These are phyloP conservation scores for Oligia latruncula DNA, from an alignment of 2,888 invertebrate species.

Conservation along the genomic window DNA sequence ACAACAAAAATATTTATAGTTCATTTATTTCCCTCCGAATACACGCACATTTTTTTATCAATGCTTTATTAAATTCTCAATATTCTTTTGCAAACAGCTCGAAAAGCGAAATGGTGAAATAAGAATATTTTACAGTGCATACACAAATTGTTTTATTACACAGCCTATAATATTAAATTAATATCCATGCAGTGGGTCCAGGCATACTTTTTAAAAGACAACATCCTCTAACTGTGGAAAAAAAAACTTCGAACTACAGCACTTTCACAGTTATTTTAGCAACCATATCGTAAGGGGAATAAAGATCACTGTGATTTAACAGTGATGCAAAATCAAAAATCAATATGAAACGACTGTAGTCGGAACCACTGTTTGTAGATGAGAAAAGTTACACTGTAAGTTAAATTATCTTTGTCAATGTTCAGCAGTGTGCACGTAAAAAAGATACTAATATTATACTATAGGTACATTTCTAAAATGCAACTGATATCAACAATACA, in stretches of 20 bases:
- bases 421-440: background rate
- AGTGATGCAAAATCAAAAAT: background rate
- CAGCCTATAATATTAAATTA: slow-evolving; percentile 33
- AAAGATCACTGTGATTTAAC: background rate
- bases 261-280: background rate
- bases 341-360: background rate
- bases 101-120: background rate
- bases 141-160: slow-evolving; percentile 14
- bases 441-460: slow-evolving; percentile 17
- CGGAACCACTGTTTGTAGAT: background rate
- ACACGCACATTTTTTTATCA: background rate
- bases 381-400: background rate
- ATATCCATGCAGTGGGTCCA: background rate
- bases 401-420: background rate
- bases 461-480: slow-evolving; percentile 43
- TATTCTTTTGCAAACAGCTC: background rate
- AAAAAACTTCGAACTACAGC: no score
- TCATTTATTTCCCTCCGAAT: slow-evolving; percentile 45
- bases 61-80: background rate
- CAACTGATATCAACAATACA: slow-evolving; percentile 33
- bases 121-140: background rate
- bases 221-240: background rate
- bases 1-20: background rate
- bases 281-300: background rate
- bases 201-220: background rate